These are phyloP conservation scores for Mystacides longicornis DNA, from an alignment of 2,888 invertebrate species.

Conservation along the genomic window DNA sequence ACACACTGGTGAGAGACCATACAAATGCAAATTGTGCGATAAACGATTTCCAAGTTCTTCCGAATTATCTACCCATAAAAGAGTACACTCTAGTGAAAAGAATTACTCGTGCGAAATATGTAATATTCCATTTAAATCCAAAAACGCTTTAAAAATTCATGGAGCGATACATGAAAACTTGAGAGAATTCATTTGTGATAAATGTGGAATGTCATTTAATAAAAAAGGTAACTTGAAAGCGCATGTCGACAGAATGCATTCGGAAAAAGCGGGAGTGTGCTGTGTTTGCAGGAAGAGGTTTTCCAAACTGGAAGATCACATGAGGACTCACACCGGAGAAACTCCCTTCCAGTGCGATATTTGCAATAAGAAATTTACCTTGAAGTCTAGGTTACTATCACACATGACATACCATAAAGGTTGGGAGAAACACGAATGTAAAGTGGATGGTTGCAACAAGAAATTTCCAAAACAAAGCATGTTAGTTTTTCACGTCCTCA, in stretches of 20 bases:
- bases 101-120: conserved; percentile 19
- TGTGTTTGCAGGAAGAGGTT: conserved; percentile 47
- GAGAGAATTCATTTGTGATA: conserved; percentile 40
- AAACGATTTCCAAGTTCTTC: conserved; percentile 38
- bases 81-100: conserved; percentile 39
- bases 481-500: conserved; percentile 43
- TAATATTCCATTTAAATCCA: conserved; percentile 17
- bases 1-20: conserved; percentile 44
- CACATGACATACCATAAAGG: conserved; percentile 44
- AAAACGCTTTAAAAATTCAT: conserved; percentile 17
- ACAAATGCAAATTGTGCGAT: conserved; percentile 36
- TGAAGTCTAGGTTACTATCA: conserved; percentile 37
- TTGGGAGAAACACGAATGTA: conserved; percentile 40
- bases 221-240: conserved; percentile 22
- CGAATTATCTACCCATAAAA: conserved; percentile 37
- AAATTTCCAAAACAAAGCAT: conserved; percentile 41
- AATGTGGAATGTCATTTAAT: conserved; percentile 28
- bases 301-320: conserved; percentile 48
- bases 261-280: conserved; percentile 33
- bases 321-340: conserved; percentile 52
- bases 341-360: conserved; percentile 39
- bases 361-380: conserved; percentile 37
- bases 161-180: conserved; percentile 40
- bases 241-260: conserved; percentile 23
- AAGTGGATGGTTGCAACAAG: conserved; percentile 38